Percentiles rank a stretch among this genome's conserved stretches.
phyloP scores from a whole-genome alignment of 2,797 vertebrate species.

The Pipistrellus kuhlii region DNA sequence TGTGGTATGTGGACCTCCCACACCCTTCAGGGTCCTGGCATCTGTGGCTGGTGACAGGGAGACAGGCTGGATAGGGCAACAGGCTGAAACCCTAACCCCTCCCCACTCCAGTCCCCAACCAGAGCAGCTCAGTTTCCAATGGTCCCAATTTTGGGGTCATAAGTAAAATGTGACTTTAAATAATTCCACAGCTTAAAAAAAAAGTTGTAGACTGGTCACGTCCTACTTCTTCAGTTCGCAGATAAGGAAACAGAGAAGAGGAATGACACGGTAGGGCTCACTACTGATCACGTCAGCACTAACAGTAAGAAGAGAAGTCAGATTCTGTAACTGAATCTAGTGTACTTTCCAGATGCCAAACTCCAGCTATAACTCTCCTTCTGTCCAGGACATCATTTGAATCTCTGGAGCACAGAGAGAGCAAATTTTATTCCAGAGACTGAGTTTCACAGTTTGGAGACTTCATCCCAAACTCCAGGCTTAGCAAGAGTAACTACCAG shows the following conservation, averaged over 20 bases:
- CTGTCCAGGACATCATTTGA: neutral
- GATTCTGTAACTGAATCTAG: neutral
- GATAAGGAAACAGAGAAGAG: neutral
- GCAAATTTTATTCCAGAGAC: neutral
- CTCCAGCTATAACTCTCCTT: neutral
- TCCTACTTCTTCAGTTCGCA: neutral
- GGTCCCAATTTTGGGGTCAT: neutral
- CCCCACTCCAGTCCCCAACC: neutral
- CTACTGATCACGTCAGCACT: rapidly evolving
- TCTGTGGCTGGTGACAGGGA: neutral
- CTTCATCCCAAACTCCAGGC: neutral
- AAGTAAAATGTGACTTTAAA: neutral
- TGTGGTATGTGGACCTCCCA: too few species aligned
- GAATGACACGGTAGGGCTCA: neutral
- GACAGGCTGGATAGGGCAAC: rapidly evolving
- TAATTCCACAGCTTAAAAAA: neutral
- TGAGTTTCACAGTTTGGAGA: neutral
- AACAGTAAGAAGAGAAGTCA: neutral
- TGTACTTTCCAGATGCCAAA: neutral
- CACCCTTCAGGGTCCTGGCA: neutral
- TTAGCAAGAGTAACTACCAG: neutral
- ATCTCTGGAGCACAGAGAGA: neutral
- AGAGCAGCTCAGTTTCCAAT: neutral
- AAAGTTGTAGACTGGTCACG: neutral
- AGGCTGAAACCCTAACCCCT: rapidly evolving